Conservation (phyloP, 1,140 invertebrate genomes). For the roundworm (Caenorhabditis elegans) region DNA sequence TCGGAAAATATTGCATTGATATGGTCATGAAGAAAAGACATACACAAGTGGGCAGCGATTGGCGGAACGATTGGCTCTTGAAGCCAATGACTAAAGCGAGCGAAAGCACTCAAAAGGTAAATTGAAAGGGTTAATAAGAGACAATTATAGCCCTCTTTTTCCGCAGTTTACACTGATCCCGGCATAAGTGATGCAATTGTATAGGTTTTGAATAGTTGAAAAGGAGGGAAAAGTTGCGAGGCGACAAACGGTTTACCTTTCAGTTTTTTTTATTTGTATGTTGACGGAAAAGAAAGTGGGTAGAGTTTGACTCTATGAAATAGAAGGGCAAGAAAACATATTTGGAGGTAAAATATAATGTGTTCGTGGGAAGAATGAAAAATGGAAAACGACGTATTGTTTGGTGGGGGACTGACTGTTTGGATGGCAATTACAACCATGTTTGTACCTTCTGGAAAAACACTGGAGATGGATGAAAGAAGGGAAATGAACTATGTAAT, state of each 20-base stretch:
- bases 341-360: background rate
- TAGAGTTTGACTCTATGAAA: conserved; percentile 28
- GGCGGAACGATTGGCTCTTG: conserved; percentile 24
- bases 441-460: conserved; percentile 11
- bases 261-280: background rate
- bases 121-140: conserved; percentile 10
- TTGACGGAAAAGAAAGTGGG: too few relatives aligned
- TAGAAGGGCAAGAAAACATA: background rate
- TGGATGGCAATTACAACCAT: conserved; percentile 27
- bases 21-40: background rate
- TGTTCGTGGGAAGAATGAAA: too few relatives aligned
- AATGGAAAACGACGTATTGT: conserved; percentile 13
- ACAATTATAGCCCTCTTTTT: background rate
- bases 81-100: background rate
- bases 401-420: background rate
- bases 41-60: conserved; percentile 4
- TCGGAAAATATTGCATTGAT: background rate
- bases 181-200: background rate
- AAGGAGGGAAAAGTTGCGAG: background rate
- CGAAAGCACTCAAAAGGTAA: conserved; percentile 9
- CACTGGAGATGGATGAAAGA: background rate
- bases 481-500: too few relatives aligned
- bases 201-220: background rate
- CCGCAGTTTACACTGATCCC: background rate
- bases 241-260: conserved; percentile 6